Evolutionary conservation across 2,797 vertebrate genomes (phyloP), one percentile per base, ranked within the genome.

Genomic region (Pipistrellus pygmaeus): DNA sequence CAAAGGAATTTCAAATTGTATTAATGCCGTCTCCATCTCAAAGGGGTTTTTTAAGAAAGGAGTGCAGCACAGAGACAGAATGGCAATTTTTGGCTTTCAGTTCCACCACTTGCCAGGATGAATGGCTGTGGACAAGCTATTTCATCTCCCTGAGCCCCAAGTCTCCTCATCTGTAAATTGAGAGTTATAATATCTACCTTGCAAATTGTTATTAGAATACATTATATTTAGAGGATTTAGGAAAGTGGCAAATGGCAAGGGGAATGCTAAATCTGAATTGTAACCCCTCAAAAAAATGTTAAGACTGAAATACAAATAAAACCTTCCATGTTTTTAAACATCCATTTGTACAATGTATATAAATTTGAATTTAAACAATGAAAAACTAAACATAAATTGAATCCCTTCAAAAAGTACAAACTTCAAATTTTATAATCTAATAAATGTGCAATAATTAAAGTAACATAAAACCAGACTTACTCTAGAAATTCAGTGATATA

Each of bases 401-500:
- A 76, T 3, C 13, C 53, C 23, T 62, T 81, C 85, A 77, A 64
- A 85, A 72, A 2, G 83, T 5, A 90, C 10, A 77, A 14, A 62
- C 77, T 71, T 77, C 44, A 87, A 60, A 91, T 35, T 69, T 84
- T 41, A 64, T 12, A 73, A n/a, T 83, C 8, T 23, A 92, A 82
- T 81, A 72, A 66, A 64, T 15, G 18, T 25, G 35, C 30, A 87
- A 66, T 32, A 57, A 86, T 46, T 68, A 57, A 76, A 80, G 57
- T 9, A 85, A 82, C 15, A 76, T 5, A 66, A 71, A 81, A 73
- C 81, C 73, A 95, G 95, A 99, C 99, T 97, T 98, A 99, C 99
- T 99, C 99, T 25, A 99, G 98, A 97, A 99, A 99, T 97, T 99
- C 99, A 0, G 99, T 99, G 97, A 99, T 99, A 94, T 99, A 99